Percentiles rank a stretch among this genome's conserved stretches.
phyloP scores from a whole-genome alignment of 2,113 vertebrate species.

The Callospermophilus lateralis region DNA sequence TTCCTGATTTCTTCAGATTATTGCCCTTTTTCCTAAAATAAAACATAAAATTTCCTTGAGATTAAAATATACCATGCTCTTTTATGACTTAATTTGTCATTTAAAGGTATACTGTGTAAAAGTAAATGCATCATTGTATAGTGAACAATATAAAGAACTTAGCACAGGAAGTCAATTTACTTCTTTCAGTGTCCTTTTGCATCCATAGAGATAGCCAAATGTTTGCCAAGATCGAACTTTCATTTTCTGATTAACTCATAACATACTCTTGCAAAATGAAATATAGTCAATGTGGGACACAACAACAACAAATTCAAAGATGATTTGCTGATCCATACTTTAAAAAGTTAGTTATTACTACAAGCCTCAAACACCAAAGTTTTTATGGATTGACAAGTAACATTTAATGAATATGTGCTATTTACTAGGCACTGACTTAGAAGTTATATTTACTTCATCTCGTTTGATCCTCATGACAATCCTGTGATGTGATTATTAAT shows the following conservation, averaged over 20 bases:
- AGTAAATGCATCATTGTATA: too few relatives aligned
- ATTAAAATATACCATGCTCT: conserved; percentile 46
- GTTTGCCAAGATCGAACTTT: conserved; percentile 43
- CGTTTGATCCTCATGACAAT: background rate
- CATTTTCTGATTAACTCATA: background rate
- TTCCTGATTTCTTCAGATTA: conserved; percentile 31
- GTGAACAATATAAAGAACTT: conserved; percentile 7
- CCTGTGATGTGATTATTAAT: conserved; percentile 7
- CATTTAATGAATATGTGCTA: background rate
- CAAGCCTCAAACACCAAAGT: background rate
- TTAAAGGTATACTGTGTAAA: conserved; percentile 26
- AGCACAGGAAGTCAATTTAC: background rate
- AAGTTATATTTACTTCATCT: background rate
- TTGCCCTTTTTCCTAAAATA: conserved; percentile 45
- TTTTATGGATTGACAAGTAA: conserved; percentile 50
- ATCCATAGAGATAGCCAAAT: conserved; percentile 2
- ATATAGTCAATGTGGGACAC: background rate
- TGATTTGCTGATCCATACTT: conserved; percentile 6
- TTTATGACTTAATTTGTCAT: conserved; percentile 41
- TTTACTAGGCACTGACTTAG: background rate
- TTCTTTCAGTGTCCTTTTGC: background rate
- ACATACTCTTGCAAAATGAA: background rate
- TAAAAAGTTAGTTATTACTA: conserved; percentile 27
- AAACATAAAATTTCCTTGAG: conserved; percentile 29
- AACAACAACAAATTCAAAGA: background rate